Evolutionary conservation across 2,113 vertebrate species (phyloP).

Genomic region (Cyphomyrus discorhynchus): DNA sequence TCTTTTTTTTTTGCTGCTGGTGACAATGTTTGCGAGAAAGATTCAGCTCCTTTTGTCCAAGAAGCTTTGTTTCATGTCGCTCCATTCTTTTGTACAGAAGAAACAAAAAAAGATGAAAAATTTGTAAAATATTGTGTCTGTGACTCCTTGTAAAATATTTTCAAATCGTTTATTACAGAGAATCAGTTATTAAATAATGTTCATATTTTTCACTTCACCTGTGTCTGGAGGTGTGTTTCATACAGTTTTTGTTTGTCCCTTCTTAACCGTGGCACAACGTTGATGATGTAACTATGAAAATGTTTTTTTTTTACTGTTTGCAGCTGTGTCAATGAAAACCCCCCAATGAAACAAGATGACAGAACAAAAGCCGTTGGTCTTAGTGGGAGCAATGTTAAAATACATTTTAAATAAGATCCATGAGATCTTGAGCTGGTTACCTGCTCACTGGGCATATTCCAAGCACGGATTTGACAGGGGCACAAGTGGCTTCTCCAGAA

Average conservation of each 20-base stretch:
- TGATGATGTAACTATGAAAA: not conserved
- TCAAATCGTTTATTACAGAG: constrained; percentile 99
- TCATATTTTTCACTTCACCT: constrained; percentile 99
- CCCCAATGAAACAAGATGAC: not conserved
- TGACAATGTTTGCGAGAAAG: constrained; percentile 50
- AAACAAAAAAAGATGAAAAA: constrained; percentile 72
- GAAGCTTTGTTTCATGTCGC: constrained; percentile 57
- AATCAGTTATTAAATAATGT: constrained; percentile 99
- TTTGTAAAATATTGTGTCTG: constrained; percentile 99
- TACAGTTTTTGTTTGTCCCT: not conserved
- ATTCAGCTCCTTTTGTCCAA: constrained; percentile 60
- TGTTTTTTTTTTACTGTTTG: not conserved
- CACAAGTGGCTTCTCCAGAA: not conserved
- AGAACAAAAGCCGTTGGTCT: not conserved
- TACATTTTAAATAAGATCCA: not conserved
- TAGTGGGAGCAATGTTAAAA: not conserved
- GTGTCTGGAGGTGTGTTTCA: constrained; percentile 26
- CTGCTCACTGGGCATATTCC: not conserved
- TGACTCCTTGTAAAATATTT: constrained; percentile 99
- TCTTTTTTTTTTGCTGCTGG: constrained; percentile 43
- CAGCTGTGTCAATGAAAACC: not conserved
- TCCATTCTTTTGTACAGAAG: constrained; percentile 88
- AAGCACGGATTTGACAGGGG: not conserved
- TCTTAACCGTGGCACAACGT: not conserved
- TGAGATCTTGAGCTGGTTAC: not conserved